Conservation (phyloP, 2,888 invertebrate species). For the Sympetrum striolatum region DNA sequence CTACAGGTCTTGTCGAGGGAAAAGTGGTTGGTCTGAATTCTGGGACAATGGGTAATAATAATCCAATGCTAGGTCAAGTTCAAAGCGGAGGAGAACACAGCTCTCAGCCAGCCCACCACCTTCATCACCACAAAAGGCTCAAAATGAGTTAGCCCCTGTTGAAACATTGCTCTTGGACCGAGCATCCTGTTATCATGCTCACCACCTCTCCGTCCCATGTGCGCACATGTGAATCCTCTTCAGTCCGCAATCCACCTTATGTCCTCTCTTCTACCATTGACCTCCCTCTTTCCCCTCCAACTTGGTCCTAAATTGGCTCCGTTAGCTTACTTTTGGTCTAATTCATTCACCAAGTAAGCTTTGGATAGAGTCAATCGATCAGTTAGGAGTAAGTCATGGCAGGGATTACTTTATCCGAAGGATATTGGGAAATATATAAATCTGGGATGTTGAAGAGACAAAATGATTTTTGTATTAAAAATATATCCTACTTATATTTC, state of each 20-base stretch:
- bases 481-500: constrained; percentile 32
- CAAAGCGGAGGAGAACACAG: constrained; percentile 13
- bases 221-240: constrained; percentile 34
- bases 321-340: background rate
- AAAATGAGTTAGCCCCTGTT: constrained; percentile 37
- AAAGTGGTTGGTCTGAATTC: constrained; percentile 31
- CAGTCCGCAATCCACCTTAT: background rate
- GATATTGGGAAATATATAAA: constrained; percentile 13
- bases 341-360: background rate
- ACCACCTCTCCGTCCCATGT: constrained; percentile 40
- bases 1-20: constrained; percentile 13
- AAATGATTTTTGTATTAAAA: constrained; percentile 30
- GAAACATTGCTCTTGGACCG: background rate
- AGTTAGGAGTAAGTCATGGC: background rate
- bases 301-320: background rate
- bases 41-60: background rate
- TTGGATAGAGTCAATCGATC: background rate
- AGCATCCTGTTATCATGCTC: constrained; percentile 18
- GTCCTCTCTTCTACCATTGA: constrained; percentile 7
- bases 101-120: constrained; percentile 16
- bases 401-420: constrained; percentile 4
- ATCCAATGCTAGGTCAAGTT: constrained; percentile 16
- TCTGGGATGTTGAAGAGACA: constrained; percentile 27
- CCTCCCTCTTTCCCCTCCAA: constrained; percentile 2
- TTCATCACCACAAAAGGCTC: constrained; percentile 32